Conservation (phyloP, 1,140 invertebrate species). For the Battus philenor region DNA sequence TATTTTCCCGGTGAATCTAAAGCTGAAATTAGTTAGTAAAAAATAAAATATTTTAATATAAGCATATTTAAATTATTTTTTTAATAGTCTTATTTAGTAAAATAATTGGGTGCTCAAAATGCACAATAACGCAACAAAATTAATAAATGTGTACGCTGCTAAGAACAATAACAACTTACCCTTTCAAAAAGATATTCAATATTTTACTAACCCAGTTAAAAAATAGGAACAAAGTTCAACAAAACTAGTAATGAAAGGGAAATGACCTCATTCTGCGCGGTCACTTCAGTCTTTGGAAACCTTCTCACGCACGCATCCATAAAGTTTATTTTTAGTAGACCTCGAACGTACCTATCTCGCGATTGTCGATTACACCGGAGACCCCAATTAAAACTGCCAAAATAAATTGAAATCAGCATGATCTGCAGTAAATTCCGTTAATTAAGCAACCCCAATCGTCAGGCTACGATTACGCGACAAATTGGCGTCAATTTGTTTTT, state of each 20-base stretch:
- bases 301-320: slow-evolving; percentile 59
- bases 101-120: too few species aligned
- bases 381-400: slow-evolving; percentile 56
- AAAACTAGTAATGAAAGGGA: slow-evolving; percentile 59
- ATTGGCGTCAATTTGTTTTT: slow-evolving; percentile 25
- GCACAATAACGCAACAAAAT: too few species aligned
- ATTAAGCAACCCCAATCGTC: slow-evolving; percentile 30
- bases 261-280: slow-evolving; percentile 54
- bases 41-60: too few species aligned
- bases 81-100: too few species aligned
- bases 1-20: too few species aligned
- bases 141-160: too few species aligned
- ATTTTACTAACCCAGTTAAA: slow-evolving; percentile 41
- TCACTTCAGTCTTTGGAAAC: slow-evolving; percentile 45
- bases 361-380: slow-evolving; percentile 54
- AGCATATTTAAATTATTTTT: too few species aligned
- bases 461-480: slow-evolving; percentile 26
- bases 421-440: slow-evolving; percentile 44
- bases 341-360: slow-evolving; percentile 50
- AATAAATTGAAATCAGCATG: slow-evolving; percentile 39
- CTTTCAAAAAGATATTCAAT: too few species aligned
- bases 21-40: too few species aligned
- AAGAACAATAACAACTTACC: background rate
- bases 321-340: slow-evolving; percentile 62
- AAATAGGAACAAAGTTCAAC: slow-evolving; percentile 51